Evolutionary conservation across 2,797 vertebrate genomes (phyloP).

Genomic region (Alcedo quadribrachys): DNA sequence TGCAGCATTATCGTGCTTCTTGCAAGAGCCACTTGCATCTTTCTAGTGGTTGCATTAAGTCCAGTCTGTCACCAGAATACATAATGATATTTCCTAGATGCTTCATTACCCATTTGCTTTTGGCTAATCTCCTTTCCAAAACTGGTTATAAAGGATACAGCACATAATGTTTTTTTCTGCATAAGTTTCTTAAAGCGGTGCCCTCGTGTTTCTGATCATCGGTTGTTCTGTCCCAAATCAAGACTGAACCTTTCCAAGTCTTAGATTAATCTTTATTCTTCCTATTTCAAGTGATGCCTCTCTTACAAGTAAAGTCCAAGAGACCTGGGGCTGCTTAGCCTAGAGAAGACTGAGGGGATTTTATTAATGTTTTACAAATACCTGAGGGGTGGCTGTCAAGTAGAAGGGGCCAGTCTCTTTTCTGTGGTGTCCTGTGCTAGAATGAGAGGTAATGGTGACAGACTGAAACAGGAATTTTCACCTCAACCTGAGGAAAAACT

Average conservation of each 20-base stretch:
- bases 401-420: too few relatives aligned
- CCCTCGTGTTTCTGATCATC: neutral
- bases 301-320: too few relatives aligned
- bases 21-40: accelerated
- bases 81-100: neutral
- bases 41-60: neutral
- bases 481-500: too few relatives aligned
- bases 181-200: neutral
- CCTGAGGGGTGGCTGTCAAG: too few relatives aligned
- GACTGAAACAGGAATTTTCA: too few relatives aligned
- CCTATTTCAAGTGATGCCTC: neutral
- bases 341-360: too few relatives aligned
- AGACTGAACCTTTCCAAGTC: neutral
- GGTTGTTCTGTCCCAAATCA: neutral
- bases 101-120: neutral
- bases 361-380: too few relatives aligned
- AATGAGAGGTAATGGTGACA: too few relatives aligned
- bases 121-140: neutral
- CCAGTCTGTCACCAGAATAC: neutral
- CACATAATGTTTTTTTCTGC: accelerated
- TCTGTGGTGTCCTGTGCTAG: too few relatives aligned
- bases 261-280: neutral
- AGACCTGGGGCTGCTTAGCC: too few relatives aligned
- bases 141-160: neutral
- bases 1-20: neutral